Base-by-base conservation (phyloP, 2,888 invertebrate species). In the Pharmacophagus antenor region DNA sequence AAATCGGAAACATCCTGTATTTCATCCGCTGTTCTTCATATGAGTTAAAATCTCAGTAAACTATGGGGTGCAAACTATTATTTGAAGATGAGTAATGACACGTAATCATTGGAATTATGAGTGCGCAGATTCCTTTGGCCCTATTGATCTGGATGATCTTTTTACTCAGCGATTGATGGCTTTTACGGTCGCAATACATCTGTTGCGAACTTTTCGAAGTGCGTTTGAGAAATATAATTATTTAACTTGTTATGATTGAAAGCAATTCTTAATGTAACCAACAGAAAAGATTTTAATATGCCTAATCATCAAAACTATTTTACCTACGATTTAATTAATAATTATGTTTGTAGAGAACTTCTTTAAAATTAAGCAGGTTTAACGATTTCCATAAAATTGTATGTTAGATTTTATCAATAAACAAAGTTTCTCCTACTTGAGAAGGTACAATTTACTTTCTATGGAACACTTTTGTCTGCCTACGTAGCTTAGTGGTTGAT, bases 31-130 rank as follows among this genome's bases (percentile, higher is more conserved):
- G 68, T 65, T 66, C 65, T 69, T 72, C 69, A 63, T 68, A 73
- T 67, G 67, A 71, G 73, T 77, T 79, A 75, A 78, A 78, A 74
- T 75, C 73, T 73, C 71, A 67, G 75, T 80, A 81, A 85, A 81
- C 84, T 80, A 87, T 86, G 77, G 87, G 86, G 88, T 86, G 88
- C 83, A 86, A 88, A 88, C 82, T 86, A 85, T 85, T 86, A 84
- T 85, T 83, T 81, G 85, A 87, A 82, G 82, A 84, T 88, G 87
- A 89, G 74, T 88, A 85, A 89, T 88, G 85, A 79, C 79, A 67
- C 67, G 70, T 76, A 85, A 80, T 82, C 82, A 79, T 78, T 80
- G 81, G 84, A 80, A 82, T 83, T 84, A 82, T 88, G 87, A 88
- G 82, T 82, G 74, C 82, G 88, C 88, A 84, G 82, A 86, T 84